Conservation (phyloP, 2,888 invertebrate genomes). For the Megamerina dolium region DNA sequence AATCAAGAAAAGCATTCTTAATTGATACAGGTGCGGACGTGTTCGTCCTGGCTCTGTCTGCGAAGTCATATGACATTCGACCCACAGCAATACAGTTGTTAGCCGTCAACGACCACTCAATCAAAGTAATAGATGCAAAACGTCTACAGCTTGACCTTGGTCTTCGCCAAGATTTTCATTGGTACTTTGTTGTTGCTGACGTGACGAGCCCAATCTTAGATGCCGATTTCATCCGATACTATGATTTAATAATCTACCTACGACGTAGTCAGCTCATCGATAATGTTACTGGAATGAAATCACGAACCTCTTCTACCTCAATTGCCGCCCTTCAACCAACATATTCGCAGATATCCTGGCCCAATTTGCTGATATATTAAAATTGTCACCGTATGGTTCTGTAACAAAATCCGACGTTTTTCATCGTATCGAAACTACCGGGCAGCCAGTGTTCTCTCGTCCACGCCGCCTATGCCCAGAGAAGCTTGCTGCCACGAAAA, state of each 20-base stretch:
- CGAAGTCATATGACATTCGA: not conserved
- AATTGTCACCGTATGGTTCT: conserved; percentile 6
- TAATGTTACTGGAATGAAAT: too few relatives aligned
- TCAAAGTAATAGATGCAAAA: not conserved
- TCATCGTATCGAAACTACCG: conserved; percentile 6
- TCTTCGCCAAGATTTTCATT: not conserved
- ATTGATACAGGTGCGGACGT: conserved; percentile 9
- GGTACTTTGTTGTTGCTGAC: conserved; percentile 3
- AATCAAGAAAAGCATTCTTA: too few relatives aligned
- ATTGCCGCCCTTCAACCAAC: too few relatives aligned
- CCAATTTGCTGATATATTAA: conserved; percentile 5
- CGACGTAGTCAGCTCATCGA: conserved; percentile 1
- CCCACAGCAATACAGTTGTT: conserved; percentile 6
- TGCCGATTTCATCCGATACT: not conserved
- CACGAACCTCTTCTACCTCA: too few relatives aligned
- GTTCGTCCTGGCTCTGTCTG: not conserved
- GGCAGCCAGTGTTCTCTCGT: conserved; percentile 7
- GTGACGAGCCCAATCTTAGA: too few relatives aligned
- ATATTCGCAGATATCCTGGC: conserved; percentile 1
- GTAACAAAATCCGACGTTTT: conserved; percentile 8
- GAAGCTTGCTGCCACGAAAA: conserved; percentile 18
- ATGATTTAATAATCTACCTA: not conserved
- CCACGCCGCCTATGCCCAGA: conserved; percentile 31
- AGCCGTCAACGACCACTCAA: not conserved
- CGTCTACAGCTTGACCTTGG: not conserved